phyloP scores from a whole-genome alignment of 2,888 invertebrate genomes.

The Herminia tarsipennalis region DNA sequence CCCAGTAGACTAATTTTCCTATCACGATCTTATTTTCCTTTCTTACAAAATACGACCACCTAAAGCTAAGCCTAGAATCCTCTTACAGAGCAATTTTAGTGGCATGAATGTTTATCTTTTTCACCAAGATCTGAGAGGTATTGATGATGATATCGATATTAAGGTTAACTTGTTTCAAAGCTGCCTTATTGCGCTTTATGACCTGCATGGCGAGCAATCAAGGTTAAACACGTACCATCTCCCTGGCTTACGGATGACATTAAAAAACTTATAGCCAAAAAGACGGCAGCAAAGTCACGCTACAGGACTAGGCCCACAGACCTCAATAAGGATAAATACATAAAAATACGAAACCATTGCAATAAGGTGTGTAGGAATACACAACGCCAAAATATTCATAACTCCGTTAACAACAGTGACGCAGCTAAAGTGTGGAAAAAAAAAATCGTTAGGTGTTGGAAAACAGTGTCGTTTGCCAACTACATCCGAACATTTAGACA shows the following conservation, averaged over 20 bases:
- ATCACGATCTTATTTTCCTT: background rate
- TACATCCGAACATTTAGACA: too few species aligned
- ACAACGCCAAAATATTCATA: too few species aligned
- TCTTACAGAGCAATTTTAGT: background rate
- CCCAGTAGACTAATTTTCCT: background rate
- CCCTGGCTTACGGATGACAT: background rate
- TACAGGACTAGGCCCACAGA: background rate
- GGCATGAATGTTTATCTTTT: background rate
- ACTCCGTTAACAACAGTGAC: too few species aligned
- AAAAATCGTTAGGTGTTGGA: too few species aligned
- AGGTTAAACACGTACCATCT: background rate
- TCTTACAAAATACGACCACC: too few species aligned
- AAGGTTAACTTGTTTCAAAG: background rate
- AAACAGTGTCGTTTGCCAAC: too few species aligned
- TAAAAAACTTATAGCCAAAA: background rate
- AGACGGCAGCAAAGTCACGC: background rate
- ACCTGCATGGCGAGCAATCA: background rate
- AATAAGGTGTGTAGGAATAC: too few species aligned
- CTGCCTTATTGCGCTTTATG: background rate
- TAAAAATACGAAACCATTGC: too few species aligned
- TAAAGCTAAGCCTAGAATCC: background rate
- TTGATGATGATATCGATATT: background rate
- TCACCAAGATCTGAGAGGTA: background rate
- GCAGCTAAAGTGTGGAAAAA: too few species aligned
- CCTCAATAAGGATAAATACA: background rate